These are phyloP conservation scores for Myanophis thanlyinensis DNA, from an alignment of 2,113 vertebrate genomes.

Conservation along the genomic window DNA sequence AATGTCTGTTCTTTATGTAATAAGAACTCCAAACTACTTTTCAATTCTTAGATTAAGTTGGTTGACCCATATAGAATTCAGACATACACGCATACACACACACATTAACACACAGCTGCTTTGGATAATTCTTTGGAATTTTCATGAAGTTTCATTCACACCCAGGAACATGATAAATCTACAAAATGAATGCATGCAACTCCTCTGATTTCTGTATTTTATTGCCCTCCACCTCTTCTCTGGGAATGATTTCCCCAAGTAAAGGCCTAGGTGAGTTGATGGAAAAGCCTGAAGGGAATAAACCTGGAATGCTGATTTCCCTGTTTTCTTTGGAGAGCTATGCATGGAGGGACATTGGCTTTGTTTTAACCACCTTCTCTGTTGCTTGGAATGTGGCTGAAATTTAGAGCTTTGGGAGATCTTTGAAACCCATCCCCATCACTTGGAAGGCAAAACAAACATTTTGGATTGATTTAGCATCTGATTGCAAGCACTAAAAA, in stretches of 20 bases:
- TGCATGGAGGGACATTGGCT: not conserved
- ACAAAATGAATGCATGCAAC: not conserved
- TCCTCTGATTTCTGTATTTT: not conserved
- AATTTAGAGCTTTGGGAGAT: not conserved
- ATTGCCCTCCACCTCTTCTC: not conserved
- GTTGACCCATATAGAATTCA: not conserved
- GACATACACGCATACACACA: not conserved
- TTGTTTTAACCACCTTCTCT: not conserved
- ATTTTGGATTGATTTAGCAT: not conserved
- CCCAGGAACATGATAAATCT: not conserved
- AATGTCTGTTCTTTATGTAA: not conserved
- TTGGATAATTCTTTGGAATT: not conserved
- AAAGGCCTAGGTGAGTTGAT: not conserved
- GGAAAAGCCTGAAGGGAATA: slow-evolving; percentile 18
- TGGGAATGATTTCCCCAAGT: not conserved
- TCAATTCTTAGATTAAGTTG: not conserved
- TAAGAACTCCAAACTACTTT: not conserved
- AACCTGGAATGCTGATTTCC: slow-evolving; percentile 15
- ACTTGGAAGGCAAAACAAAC: fast-evolving
- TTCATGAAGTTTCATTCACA: not conserved
- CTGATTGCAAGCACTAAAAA: slow-evolving; percentile 64
- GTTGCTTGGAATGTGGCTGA: not conserved
- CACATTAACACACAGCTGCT: not conserved
- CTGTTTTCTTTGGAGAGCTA: not conserved
- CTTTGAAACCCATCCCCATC: slow-evolving; percentile 4